These are phyloP conservation scores for Anarhynchus alexandrinus DNA, from an alignment of 2,113 vertebrate genomes.

Conservation along the genomic window DNA sequence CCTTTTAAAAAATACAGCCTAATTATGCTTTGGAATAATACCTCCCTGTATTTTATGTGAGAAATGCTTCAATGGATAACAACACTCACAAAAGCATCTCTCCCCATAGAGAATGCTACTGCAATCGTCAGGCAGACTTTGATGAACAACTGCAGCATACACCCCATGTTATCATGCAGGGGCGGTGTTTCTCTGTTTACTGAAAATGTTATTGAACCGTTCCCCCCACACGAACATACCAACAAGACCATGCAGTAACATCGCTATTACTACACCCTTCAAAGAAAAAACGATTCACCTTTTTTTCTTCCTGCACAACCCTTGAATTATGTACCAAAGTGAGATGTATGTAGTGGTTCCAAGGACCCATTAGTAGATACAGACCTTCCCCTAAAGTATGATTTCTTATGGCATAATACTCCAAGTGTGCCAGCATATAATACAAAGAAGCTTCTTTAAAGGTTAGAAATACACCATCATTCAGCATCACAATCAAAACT, in stretches of 20 bases:
- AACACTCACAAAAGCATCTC: neutral
- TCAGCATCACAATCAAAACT: neutral
- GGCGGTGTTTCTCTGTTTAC: constrained; percentile 19
- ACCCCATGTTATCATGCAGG: neutral
- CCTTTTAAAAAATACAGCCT: constrained; percentile 10
- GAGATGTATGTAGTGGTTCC: neutral
- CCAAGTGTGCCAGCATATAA: neutral
- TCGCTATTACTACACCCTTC: neutral
- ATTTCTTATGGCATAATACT: neutral
- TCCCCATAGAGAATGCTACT: neutral
- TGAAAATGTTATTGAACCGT: neutral
- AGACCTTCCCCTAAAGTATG: neutral
- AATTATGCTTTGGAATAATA: neutral
- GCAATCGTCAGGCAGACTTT: neutral
- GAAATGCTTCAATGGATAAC: neutral
- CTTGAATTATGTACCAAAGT: neutral
- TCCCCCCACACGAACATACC: neutral
- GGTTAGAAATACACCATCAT: neutral
- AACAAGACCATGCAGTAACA: neutral
- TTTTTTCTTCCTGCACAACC: neutral
- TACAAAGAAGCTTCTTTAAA: neutral
- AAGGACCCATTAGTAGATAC: neutral
- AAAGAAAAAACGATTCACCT: neutral
- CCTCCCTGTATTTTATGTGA: neutral
- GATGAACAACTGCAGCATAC: neutral